Base-by-base conservation (phyloP, 2,797 vertebrate genomes). In the Amazona ochrocephala region DNA sequence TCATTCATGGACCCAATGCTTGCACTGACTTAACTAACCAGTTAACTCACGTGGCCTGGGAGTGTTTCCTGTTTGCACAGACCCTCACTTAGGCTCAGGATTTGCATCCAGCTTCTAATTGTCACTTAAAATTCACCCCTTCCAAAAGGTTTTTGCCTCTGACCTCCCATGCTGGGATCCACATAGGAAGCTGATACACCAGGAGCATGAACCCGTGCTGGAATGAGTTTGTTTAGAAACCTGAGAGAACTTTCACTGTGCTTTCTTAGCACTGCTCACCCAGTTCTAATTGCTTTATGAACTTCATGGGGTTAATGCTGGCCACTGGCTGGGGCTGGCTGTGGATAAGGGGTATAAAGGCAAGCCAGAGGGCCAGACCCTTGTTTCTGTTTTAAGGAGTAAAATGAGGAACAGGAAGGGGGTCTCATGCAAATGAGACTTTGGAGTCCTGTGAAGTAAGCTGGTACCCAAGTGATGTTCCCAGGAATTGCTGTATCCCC, bases 171-270 rank as follows among this genome's bases (percentile, higher is more conserved):
- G 79, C 58, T 85, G 66, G 62, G 58, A 41, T 81, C 79, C 0
- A 0, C 32, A 64, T 60, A 66, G 82, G 62, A 77, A 93, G 58
- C 58, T 0, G 3, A 62, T 34, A 73, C 37, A 47, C 7, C 0
- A 10, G 58, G 60, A 94, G 45, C 70, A n/a, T 13, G 26, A 84
- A 42, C n/a, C 42, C 94, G 84, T n/a, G 84, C 82, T 96, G 91
- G 76, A 89, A 74, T 60, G 27, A 66, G 87, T 96, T 96, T 93
- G 70, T 72, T 91, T 81, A 64, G 96, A 95, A 93, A 84, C 68
- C 87, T 70, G 54, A 66, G 62, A 72, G 48, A 76, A 83, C 76
- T 85, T 95, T 92, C 89, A 72, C 72, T 89, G 78, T 78, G 84
- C 24, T 4, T 45, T 54, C 90, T 81, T 84, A 68, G 79, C 85